These are phyloP conservation scores for Rhamnusium bicolor DNA, from an alignment of 2,888 invertebrate species.

Conservation along the genomic window DNA sequence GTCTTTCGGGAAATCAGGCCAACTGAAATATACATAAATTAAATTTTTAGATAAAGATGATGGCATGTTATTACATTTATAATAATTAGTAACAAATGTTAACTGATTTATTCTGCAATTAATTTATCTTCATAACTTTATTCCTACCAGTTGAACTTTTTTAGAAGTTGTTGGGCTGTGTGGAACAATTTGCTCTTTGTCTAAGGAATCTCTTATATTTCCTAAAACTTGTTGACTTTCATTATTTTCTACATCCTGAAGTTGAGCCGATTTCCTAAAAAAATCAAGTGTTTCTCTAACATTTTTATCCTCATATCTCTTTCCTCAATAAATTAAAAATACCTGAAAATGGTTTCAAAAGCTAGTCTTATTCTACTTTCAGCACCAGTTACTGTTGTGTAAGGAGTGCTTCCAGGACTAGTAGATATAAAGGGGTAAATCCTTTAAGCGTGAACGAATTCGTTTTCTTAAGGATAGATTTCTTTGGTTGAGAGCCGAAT, in stretches of 20 bases:
- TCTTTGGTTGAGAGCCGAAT: slow-evolving; percentile 74
- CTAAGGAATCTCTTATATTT: slow-evolving; percentile 46
- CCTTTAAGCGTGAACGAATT: slow-evolving; percentile 84
- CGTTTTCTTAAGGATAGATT: slow-evolving; percentile 95
- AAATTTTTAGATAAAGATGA: no score
- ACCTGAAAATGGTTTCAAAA: slow-evolving; percentile 91
- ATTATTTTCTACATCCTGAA: slow-evolving; percentile 83
- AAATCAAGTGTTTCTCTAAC: no score
- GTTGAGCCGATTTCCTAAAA: slow-evolving; percentile 80
- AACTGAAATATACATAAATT: no score
- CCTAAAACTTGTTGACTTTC: slow-evolving; percentile 70
- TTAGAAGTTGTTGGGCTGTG: slow-evolving; percentile 84
- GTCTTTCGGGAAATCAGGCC: no score
- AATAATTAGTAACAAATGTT: no score
- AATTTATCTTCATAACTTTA: neutral
- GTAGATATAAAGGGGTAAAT: slow-evolving; percentile 75
- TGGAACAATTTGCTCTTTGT: slow-evolving; percentile 71
- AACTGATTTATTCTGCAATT: neutral
- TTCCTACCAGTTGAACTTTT: slow-evolving; percentile 89
- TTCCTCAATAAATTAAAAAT: slow-evolving; percentile 27
- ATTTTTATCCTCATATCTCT: no score
- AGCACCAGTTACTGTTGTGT: slow-evolving; percentile 91
- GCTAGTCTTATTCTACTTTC: slow-evolving; percentile 90
- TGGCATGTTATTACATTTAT: no score
- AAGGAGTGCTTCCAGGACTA: slow-evolving; percentile 77